phyloP scores from a whole-genome alignment of 2,888 invertebrate species.

The Microctonus hyperodae region DNA sequence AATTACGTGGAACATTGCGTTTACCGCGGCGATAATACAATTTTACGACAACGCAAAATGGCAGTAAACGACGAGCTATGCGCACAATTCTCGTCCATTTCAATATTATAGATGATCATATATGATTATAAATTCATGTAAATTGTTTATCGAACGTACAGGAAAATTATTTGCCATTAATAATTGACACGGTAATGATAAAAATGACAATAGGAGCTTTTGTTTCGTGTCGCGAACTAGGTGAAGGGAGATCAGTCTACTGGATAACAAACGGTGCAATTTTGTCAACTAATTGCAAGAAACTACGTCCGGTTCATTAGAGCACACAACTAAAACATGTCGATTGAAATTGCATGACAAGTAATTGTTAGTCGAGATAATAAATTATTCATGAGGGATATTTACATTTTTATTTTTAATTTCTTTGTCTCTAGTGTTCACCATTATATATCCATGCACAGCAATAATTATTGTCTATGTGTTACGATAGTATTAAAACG shows the following conservation, averaged over 20 bases:
- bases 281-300: constrained; percentile 27
- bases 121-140: background rate
- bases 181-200: constrained; percentile 16
- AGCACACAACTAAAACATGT: constrained; percentile 5
- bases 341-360: constrained; percentile 16
- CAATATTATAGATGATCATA: background rate
- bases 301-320: constrained; percentile 23
- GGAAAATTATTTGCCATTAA: background rate
- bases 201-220: background rate
- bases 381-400: constrained; percentile 22
- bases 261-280: constrained; percentile 23
- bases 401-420: background rate
- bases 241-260: constrained; percentile 16
- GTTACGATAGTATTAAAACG: background rate
- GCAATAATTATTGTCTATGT: no score
- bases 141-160: background rate
- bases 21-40: constrained; percentile 57
- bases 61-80: constrained; percentile 45
- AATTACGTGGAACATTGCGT: constrained; percentile 60
- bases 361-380: constrained; percentile 18
- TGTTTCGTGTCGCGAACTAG: background rate
- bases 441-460: no score
- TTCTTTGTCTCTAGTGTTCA: background rate
- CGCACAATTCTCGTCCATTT: constrained; percentile 4
- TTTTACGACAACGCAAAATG: constrained; percentile 54